Base-by-base conservation (phyloP, 2,113 vertebrate genomes). In the Theropithecus gelada region DNA sequence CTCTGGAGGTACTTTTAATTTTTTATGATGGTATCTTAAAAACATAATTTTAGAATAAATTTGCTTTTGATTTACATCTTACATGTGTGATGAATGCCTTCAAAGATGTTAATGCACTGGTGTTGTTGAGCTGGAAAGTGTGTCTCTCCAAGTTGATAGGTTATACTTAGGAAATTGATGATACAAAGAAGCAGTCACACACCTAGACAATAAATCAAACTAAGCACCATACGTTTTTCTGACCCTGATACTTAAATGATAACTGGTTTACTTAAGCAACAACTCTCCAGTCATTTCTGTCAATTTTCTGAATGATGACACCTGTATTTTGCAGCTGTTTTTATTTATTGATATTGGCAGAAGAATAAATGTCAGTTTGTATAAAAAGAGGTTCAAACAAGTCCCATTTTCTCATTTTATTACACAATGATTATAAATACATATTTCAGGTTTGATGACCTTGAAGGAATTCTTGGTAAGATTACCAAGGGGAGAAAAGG, bases 301-400 rank as follows among this genome's bases (percentile, higher is more conserved):
- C 72, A 64, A 13, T 85, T 88, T 97, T 91, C 45, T 94, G 66
- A 94, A 73, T 52, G 78, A 96, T 59, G 23, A 78, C n/a, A 45
- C 5, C 9, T 13, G 32, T 27, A 27, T 79, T 91, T 89, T 78
- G 10, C 16, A 72, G 57, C 43, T 72, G 4, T 55, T 92, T 81
- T 94, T 88, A 88, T 61, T 96, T 95, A 35, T 50, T 90, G n/a
- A 48, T 40, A 48, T 20, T 68, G 23, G 35, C 5, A 82, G 50
- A 85, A 97, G 45, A 93, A 82, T 92, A 82, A 78, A 64, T 89
- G 35, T 61, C 82, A 88, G 38, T 91, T 80, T 91, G 57, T 72
- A 43, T 14, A 35, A 88, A 85, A 72, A 87, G 50, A 81, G 35
- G 12, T 80, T 30, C 18, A 87, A 80, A 61, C 57, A 66, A 87